Conservation (phyloP, 2,888 invertebrate species). For the Clistopyga incitator region DNA sequence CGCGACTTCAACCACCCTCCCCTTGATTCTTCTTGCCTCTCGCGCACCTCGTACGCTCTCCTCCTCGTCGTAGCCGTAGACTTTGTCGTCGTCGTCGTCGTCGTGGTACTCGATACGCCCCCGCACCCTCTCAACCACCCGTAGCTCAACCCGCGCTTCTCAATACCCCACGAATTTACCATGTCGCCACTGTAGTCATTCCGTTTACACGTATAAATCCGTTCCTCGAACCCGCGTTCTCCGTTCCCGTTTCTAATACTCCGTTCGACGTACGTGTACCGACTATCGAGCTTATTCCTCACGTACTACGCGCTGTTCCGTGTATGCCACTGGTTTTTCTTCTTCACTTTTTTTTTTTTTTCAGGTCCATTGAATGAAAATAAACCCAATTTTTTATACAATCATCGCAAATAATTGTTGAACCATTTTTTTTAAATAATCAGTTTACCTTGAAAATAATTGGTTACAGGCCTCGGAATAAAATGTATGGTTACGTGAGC, state of each 20-base stretch:
- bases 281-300: conserved; percentile 36
- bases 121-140: conserved; percentile 31
- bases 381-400: too few relatives aligned
- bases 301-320: not conserved
- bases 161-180: conserved; percentile 22
- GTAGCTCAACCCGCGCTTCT: conserved; percentile 63
- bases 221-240: conserved; percentile 21
- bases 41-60: conserved; percentile 20
- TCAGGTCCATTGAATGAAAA: too few relatives aligned
- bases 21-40: conserved; percentile 50
- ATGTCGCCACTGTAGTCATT: conserved; percentile 13
- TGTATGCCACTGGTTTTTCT: too few relatives aligned
- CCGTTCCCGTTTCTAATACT: conserved; percentile 15
- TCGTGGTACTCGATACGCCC: conserved; percentile 30
- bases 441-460: too few relatives aligned
- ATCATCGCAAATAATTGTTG: too few relatives aligned
- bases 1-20: conserved; percentile 73
- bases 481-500: too few relatives aligned
- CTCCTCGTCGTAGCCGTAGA: conserved; percentile 57
- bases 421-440: too few relatives aligned
- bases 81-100: conserved; percentile 35
- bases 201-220: conserved; percentile 51
- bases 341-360: too few relatives aligned
- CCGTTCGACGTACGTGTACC: conserved; percentile 1
- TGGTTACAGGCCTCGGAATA: too few relatives aligned